Evolutionary conservation across 2,888 invertebrate genomes (phyloP).

Genomic region (Galerucella calmariensis): DNA sequence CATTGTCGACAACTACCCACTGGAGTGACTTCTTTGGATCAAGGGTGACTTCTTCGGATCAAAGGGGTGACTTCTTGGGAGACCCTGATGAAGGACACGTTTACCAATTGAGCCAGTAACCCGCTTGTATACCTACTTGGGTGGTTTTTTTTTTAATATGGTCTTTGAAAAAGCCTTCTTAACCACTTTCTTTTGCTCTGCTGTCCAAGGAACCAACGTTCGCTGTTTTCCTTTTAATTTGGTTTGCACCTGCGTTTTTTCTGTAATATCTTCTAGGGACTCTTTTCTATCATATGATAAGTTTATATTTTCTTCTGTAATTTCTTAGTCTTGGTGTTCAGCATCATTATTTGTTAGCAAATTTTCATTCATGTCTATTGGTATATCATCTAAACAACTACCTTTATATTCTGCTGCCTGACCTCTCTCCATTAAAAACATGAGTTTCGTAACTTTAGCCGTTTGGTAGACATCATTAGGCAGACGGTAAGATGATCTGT

Average conservation of each 20-base stretch:
- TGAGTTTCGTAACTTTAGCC: no score
- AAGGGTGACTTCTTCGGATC: no score
- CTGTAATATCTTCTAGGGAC: not conserved
- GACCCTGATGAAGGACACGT: no score
- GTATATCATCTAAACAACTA: not conserved
- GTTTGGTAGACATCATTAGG: not conserved
- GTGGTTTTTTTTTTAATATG: slow-evolving; percentile 9
- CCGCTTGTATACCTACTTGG: not conserved
- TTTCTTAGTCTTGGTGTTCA: not conserved
- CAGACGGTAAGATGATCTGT: slow-evolving; percentile 17
- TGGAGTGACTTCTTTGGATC: no score
- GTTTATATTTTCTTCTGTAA: not conserved
- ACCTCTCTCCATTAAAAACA: no score
- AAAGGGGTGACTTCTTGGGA: no score
- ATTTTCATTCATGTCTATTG: slow-evolving; percentile 36
- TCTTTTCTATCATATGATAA: not conserved
- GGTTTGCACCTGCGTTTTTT: not conserved
- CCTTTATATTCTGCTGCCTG: slow-evolving; percentile 7
- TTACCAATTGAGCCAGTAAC: no score
- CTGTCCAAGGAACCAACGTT: slow-evolving; percentile 1
- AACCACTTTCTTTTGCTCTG: slow-evolving; percentile 7
- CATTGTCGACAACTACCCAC: no score
- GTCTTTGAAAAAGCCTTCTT: not conserved
- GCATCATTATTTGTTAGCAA: slow-evolving; percentile 14
- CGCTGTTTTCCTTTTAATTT: not conserved